Base-by-base conservation (phyloP, 2,113 vertebrate species). In the Amazona vittata region DNA sequence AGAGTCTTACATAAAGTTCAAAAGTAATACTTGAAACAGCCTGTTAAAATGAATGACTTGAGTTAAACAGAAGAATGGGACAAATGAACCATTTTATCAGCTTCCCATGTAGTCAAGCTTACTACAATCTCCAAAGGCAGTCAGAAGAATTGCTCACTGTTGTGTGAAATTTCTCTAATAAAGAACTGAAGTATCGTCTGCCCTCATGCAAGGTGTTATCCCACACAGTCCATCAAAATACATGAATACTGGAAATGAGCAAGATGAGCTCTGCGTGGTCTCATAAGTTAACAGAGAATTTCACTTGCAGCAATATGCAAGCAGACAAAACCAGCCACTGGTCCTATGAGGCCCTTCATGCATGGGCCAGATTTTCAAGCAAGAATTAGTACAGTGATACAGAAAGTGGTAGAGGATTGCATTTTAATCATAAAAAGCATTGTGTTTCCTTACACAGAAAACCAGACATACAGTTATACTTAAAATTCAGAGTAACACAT, bases 41-140 rank as follows among this genome's bases (percentile, higher is more conserved):
- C 24, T 62, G 10, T 79, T 86, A 84, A 95, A 94, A 88, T 62
- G 43, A 81, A 89, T 85, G 31, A 44, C 46, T 89, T 77, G 49
- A 25, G 62, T 84, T 89, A 83, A 96, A 91, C 25, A 60, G 65
- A 86, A 86, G 76, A 93, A 92, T 74, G 49, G 44, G 65, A 67
- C 71, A 94, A 96, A 93, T 81, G 47, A 95, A 94, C 18, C 46
- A 37, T 95, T 96, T 94, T 77, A 91, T 84, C 92, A 92, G 22
- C 28, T 89, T 78, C 50, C 46, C 59, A 37, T 37, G 29, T 46
- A 86, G 70, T 16, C 79, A 86, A 74, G 49, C 59, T 79, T 53
- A 74, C 68, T 41, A 60, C 78, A 77, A 3, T 84, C 68, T 93
- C 94, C 71, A 95, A 93, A 96, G 50, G 21, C 41, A 78, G 71